Percentiles rank a stretch among this genome's conserved stretches.
phyloP scores from a whole-genome alignment of 2,888 invertebrate genomes.

The Microctonus hyperodae region DNA sequence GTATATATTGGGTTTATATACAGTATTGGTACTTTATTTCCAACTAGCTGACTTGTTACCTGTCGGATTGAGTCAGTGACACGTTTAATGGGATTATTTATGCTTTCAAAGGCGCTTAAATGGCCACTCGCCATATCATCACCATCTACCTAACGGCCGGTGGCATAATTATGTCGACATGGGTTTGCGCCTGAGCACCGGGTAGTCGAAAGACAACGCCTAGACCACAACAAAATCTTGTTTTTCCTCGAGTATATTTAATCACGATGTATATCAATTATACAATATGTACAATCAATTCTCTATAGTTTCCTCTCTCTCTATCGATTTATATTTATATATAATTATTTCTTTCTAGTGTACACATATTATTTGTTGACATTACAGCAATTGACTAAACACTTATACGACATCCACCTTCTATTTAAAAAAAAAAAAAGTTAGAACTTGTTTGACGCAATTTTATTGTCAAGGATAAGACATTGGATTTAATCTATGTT shows the following conservation, averaged over 20 bases:
- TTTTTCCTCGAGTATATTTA: conserved; percentile 17
- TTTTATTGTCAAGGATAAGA: conserved; percentile 12
- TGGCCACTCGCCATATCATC: conserved; percentile 32
- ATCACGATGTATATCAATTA: conserved; percentile 16
- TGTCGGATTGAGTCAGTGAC: conserved; percentile 58
- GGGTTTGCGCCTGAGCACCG: conserved; percentile 1
- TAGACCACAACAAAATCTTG: conserved; percentile 12
- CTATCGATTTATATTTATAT: not conserved
- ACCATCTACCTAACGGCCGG: conserved; percentile 49
- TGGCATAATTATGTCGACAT: conserved; percentile 55
- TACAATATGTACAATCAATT: conserved; percentile 13
- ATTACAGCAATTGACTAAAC: not conserved
- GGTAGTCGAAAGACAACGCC: conserved; percentile 14
- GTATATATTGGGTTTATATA: not conserved
- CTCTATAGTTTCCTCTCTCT: not conserved
- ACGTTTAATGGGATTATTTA: conserved; percentile 61
- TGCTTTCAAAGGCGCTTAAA: conserved; percentile 50
- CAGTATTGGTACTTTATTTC: conserved; percentile 17
- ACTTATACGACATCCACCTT: not conserved
- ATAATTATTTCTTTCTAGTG: not conserved
- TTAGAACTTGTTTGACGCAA: conserved; percentile 1
- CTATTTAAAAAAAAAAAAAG: conserved; percentile 10
- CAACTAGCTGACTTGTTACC: conserved; percentile 45
- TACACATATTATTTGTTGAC: not conserved
- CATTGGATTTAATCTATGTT: not conserved